These are phyloP conservation scores for Protonibea diacanthus DNA, from an alignment of 2,797 vertebrate species.

Conservation along the genomic window DNA sequence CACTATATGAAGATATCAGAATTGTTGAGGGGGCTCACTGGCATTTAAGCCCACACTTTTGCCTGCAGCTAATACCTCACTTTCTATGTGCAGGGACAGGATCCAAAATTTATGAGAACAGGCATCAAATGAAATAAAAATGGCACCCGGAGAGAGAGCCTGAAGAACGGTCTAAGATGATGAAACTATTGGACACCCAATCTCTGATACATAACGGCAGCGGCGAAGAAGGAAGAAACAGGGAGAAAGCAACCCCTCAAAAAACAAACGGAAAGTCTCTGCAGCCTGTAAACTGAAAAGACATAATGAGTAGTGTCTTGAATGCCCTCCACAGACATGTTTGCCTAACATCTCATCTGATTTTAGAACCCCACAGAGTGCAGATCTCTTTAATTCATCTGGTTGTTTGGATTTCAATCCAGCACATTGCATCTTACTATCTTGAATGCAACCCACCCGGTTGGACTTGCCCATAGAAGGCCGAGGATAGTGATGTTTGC, in stretches of 20 bases:
- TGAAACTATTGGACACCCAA: constrained; percentile 59
- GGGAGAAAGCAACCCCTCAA: constrained; percentile 9
- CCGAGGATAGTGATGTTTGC: constrained; percentile 71
- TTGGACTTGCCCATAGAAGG: constrained; percentile 62
- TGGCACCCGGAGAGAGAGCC: constrained; percentile 51
- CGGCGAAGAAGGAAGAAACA: constrained; percentile 24
- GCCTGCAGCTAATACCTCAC: constrained; percentile 58
- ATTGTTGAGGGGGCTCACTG: constrained; percentile 38
- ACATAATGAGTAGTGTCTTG: constrained; percentile 58
- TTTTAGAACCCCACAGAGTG: constrained; percentile 50
- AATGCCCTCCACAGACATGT: constrained; percentile 52
- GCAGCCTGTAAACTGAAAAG: constrained; percentile 45
- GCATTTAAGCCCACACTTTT: constrained; percentile 50
- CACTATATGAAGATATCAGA: constrained; percentile 55
- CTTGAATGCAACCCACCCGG: constrained; percentile 30
- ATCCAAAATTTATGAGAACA: constrained; percentile 72
- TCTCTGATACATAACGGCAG: constrained; percentile 24
- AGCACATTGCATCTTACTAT: constrained; percentile 22
- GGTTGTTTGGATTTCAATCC: constrained; percentile 65
- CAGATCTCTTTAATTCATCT: constrained; percentile 65
- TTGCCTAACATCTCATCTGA: constrained; percentile 59
- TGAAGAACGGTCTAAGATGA: constrained; percentile 53
- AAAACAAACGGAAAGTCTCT: constrained; percentile 44
- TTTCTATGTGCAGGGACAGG: constrained; percentile 50
- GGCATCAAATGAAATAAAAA: constrained; percentile 69